A percentile compares a stretch with the other conserved stretches of the same genome.
Conservation (phyloP, 37 sponge, comb jelly and placozoan genomes). For the Halisarca cf. caerulea region DNA sequence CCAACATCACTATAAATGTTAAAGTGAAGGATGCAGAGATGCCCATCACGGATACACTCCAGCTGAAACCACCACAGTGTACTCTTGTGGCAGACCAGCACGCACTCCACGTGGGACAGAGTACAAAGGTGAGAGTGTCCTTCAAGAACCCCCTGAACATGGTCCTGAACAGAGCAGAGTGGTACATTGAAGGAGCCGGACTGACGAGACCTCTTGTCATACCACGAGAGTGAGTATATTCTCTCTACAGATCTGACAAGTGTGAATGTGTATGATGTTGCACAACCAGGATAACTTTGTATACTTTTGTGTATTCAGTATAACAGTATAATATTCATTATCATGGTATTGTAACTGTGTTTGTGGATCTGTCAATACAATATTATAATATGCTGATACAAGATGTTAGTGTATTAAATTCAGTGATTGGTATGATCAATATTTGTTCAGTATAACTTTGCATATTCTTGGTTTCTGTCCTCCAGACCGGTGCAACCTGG, state of each 20-base stretch:
- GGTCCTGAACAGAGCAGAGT: slow-evolving; percentile 35
- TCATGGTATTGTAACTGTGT: too few species aligned
- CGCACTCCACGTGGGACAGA: neutral
- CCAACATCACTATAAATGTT: slow-evolving; percentile 27
- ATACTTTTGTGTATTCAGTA: too few species aligned
- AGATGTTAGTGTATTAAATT: too few species aligned
- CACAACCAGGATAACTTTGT: too few species aligned
- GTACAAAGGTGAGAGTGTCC: slow-evolving; percentile 17
- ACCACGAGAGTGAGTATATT: neutral
- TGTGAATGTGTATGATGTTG: too few species aligned
- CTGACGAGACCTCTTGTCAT: slow-evolving; percentile 24
- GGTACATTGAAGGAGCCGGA: slow-evolving; percentile 47
- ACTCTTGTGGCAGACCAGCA: neutral
- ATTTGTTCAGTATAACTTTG: too few species aligned
- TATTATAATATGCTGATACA: too few species aligned
- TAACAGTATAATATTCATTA: too few species aligned
- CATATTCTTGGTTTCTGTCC: too few species aligned
- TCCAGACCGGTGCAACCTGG: neutral
- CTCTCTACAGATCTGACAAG: too few species aligned
- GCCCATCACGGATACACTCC: neutral
- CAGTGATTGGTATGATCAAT: too few species aligned
- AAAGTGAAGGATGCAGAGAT: slow-evolving; percentile 1
- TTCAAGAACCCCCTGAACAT: slow-evolving; percentile 51
- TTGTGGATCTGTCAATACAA: too few species aligned
- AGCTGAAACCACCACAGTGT: slow-evolving; percentile 1